Conservation (phyloP, 1,140 invertebrate genomes). For the Nomia melanderi region DNA sequence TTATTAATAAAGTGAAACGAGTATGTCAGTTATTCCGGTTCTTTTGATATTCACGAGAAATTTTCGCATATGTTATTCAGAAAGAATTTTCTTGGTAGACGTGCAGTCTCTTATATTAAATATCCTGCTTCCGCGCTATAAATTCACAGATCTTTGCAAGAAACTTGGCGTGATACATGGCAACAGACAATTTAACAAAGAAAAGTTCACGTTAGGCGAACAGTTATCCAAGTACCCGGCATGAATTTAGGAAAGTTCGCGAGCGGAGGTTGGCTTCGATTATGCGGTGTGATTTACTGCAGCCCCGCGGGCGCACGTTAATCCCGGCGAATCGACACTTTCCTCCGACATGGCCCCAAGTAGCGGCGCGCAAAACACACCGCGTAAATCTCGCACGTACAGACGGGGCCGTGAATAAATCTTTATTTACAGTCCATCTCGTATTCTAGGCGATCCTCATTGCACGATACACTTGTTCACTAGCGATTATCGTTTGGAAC, state of each 20-base stretch:
- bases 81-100: no score
- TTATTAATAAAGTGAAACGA: no score
- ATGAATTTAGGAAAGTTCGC: not conserved
- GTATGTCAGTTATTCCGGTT: no score
- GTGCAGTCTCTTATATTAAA: no score
- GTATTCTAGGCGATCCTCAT: not conserved
- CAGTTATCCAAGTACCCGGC: not conserved
- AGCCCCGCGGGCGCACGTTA: not conserved
- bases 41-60: no score
- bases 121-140: no score
- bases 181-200: not conserved
- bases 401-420: slow-evolving; percentile 9
- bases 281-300: slow-evolving; percentile 21
- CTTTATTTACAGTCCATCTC: not conserved
- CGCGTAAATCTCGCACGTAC: slow-evolving; percentile 4
- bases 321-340: slow-evolving; percentile 28
- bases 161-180: no score
- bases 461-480: not conserved
- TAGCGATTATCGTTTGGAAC: not conserved
- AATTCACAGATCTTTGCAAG: no score
- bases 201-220: not conserved
- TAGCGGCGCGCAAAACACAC: not conserved
- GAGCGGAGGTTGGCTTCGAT: slow-evolving; percentile 1
- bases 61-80: no score
- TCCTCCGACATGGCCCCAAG: not conserved